phyloP scores from a whole-genome alignment of 1,140 invertebrate species.

The Aphis gossypii region DNA sequence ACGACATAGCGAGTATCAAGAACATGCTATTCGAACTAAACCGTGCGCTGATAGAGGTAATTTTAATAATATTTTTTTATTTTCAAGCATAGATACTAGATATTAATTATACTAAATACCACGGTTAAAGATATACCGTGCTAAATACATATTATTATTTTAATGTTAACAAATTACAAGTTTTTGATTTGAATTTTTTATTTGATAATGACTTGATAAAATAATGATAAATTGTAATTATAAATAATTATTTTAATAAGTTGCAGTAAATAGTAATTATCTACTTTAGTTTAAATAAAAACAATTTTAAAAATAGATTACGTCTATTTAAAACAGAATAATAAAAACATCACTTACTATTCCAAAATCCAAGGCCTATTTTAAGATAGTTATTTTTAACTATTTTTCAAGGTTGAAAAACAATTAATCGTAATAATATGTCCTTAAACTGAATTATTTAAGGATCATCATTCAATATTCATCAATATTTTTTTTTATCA shows the following conservation, averaged over 20 bases:
- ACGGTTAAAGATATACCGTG: too few species aligned
- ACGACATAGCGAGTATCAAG: conserved; percentile 51
- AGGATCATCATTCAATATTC: conserved; percentile 33
- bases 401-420: conserved; percentile 32
- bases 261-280: neutral
- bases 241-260: neutral
- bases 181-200: neutral
- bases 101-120: too few species aligned
- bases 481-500: neutral
- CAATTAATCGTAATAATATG: neutral
- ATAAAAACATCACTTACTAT: neutral
- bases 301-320: conserved; percentile 34
- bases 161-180: too few species aligned
- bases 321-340: neutral
- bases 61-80: neutral
- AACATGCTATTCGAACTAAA: conserved; percentile 53
- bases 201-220: neutral
- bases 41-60: conserved; percentile 52
- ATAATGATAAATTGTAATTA: neutral
- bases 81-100: neutral
- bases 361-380: neutral
- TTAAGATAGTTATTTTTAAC: conserved; percentile 1
- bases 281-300: neutral
- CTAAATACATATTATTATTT: too few species aligned
- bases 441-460: conserved; percentile 45